Evolutionary conservation across 2,888 invertebrate genomes (phyloP).

Genomic region (Peribatodes rhomboidaria): DNA sequence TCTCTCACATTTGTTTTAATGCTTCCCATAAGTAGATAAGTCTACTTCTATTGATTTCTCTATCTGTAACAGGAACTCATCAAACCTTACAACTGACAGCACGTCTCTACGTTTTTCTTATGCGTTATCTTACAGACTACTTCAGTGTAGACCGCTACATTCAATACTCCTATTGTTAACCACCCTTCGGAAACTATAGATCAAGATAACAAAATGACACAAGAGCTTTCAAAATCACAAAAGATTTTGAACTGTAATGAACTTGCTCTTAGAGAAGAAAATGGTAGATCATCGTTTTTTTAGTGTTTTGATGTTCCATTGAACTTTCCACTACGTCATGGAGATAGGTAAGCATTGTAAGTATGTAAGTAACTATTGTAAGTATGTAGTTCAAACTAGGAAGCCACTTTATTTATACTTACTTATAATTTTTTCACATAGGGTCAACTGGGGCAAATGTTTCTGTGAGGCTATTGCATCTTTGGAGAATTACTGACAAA

Average conservation of each 20-base stretch:
- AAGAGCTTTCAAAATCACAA: neutral
- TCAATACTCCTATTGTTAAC: slow-evolving; percentile 40
- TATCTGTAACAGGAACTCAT: slow-evolving; percentile 2
- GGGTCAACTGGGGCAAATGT: no score
- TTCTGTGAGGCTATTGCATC: no score
- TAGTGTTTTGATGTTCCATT: slow-evolving; percentile 13
- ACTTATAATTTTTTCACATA: no score
- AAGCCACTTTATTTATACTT: neutral
- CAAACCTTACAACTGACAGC: slow-evolving; percentile 26
- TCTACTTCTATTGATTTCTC: neutral
- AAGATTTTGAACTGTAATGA: neutral
- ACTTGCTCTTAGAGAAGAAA: neutral
- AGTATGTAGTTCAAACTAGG: neutral
- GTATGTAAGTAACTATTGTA: no score
- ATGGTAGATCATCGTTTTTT: neutral
- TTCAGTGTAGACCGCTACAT: slow-evolving; percentile 24
- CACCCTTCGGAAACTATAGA: slow-evolving; percentile 29
- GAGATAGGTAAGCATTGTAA: slow-evolving; percentile 31
- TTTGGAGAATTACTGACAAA: no score
- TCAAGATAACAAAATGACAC: neutral
- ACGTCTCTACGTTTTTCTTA: slow-evolving; percentile 13
- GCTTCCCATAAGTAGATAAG: no score
- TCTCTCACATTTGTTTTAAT: no score
- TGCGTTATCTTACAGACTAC: slow-evolving; percentile 14
- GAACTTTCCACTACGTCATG: slow-evolving; percentile 17